A percentile compares a stretch with the other conserved stretches of the same genome.
phyloP scores from a whole-genome alignment of 53 echinoderm and acorn worm species.

The Holothuria scabra region DNA sequence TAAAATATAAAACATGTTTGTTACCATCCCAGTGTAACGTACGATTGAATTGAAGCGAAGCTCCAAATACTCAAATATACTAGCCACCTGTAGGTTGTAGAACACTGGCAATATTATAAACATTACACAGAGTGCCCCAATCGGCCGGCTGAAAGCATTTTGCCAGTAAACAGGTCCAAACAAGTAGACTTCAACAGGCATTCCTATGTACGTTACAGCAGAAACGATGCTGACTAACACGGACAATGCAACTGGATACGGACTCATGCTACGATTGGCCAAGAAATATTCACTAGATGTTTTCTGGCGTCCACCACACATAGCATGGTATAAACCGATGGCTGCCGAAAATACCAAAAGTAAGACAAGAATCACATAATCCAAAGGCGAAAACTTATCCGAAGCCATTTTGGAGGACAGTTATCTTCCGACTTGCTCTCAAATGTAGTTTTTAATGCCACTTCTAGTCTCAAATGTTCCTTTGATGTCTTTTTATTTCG shows the following conservation, averaged over 20 bases:
- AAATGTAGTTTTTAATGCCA: too few species aligned
- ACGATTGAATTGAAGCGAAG: background rate
- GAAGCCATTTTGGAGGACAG: too few species aligned
- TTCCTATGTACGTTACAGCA: constrained; percentile 23
- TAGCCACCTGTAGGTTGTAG: background rate
- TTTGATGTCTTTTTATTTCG: too few species aligned
- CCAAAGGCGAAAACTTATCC: background rate
- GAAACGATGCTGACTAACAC: background rate
- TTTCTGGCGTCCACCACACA: constrained; percentile 1
- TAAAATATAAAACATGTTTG: background rate
- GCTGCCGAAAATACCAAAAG: background rate
- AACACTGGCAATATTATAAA: background rate
- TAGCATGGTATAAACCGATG: constrained; percentile 22
- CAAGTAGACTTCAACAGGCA: constrained; percentile 15
- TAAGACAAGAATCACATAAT: constrained; percentile 8
- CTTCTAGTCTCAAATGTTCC: too few species aligned
- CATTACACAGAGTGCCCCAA: background rate
- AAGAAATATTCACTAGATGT: constrained; percentile 22
- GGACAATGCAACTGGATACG: constrained; percentile 3
- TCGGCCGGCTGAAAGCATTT: background rate
- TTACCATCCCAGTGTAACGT: background rate
- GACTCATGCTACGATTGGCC: constrained; percentile 4
- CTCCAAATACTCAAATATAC: background rate
- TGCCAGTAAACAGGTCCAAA: constrained; percentile 8
- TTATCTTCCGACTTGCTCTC: too few species aligned